Conservation (phyloP, 2,797 vertebrate species). For the Chiroxiphia lanceolata region DNA sequence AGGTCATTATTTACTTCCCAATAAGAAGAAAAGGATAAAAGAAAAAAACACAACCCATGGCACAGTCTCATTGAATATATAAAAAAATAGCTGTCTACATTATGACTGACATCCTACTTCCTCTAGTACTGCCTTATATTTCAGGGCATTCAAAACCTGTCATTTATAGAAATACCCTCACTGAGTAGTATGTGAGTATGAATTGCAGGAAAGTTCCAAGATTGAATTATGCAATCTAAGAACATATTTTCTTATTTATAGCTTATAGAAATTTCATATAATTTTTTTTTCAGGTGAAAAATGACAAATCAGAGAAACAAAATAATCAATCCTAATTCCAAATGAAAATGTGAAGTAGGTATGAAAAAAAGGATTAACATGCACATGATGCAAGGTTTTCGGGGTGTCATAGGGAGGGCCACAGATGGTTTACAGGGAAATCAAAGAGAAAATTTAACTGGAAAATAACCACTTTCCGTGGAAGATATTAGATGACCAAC, state of each 20-base stretch:
- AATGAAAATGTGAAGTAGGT: constrained; percentile 41
- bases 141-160: constrained; percentile 61
- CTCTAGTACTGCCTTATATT: constrained; percentile 59
- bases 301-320: constrained; percentile 66
- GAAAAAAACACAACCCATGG: background rate
- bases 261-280: constrained; percentile 37
- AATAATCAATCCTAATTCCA: constrained; percentile 66
- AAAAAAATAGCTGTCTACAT: constrained; percentile 52
- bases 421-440: constrained; percentile 52
- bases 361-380: constrained; percentile 59
- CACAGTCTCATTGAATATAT: constrained; percentile 41
- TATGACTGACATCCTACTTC: constrained; percentile 63
- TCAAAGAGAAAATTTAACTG: constrained; percentile 70
- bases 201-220: constrained; percentile 58
- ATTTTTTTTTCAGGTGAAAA: constrained; percentile 59
- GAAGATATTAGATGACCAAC: constrained; percentile 70
- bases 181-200: constrained; percentile 24
- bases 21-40: constrained; percentile 5
- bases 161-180: constrained; percentile 52
- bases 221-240: constrained; percentile 64
- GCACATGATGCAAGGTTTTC: constrained; percentile 35
- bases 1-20: constrained; percentile 56
- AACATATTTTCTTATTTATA: constrained; percentile 68
- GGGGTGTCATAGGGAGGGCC: constrained; percentile 48
- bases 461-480: constrained; percentile 58